Conservation (phyloP, 2,888 invertebrate species). For the Pristionchus entomophagus region DNA sequence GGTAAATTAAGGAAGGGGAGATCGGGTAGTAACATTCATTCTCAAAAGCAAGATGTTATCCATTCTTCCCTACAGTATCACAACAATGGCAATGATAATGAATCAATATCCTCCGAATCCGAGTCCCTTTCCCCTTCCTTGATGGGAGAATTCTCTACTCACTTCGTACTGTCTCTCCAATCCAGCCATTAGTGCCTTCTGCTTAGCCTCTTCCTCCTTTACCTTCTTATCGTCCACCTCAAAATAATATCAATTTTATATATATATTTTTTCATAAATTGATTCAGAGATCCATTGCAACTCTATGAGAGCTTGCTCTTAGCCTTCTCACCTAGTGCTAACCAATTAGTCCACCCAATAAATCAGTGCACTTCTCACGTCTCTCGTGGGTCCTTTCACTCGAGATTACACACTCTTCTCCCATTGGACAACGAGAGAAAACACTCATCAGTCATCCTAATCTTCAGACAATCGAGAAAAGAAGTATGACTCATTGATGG, state of each 20-base stretch:
- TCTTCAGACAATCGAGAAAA: not conserved
- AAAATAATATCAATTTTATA: not conserved
- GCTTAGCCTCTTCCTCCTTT: constrained; percentile 44
- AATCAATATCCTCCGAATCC: constrained; percentile 35
- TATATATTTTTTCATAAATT: not conserved
- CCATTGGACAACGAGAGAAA: not conserved
- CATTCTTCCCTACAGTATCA: not conserved
- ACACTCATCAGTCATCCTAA: not conserved
- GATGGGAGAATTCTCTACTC: constrained; percentile 46
- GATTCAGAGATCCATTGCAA: no score
- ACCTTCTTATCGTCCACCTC: constrained; percentile 42
- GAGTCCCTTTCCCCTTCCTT: constrained; percentile 46
- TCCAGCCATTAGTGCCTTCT: constrained; percentile 44
- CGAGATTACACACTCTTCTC: not conserved
- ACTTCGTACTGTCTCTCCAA: constrained; percentile 48
- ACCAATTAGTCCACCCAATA: not conserved
- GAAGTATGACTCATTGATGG: not conserved
- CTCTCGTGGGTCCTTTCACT: constrained; percentile 10
- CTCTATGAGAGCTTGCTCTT: not conserved
- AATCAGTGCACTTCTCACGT: constrained; percentile 4
- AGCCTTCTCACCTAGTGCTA: not conserved
- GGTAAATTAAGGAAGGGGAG: not conserved
- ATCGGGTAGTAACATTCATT: not conserved
- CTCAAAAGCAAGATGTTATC: not conserved
- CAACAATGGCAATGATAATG: not conserved